Percentiles rank a stretch among this genome's conserved stretches.
Evolutionary conservation across 2,113 vertebrate species (phyloP).

Genomic region (Epinephelus cyanopodus): DNA sequence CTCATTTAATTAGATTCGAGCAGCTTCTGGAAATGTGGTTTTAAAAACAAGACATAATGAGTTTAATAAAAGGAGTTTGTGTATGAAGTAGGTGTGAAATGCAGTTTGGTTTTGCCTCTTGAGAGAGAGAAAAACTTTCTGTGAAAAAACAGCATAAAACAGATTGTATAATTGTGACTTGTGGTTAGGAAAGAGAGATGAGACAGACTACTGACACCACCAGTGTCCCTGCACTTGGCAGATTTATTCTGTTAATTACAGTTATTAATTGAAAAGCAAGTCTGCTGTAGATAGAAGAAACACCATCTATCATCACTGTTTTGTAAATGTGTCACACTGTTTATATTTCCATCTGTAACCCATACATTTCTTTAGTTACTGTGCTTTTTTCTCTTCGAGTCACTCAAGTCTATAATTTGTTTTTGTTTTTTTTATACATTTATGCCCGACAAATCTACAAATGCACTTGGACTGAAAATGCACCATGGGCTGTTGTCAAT

Average conservation of each 20-base stretch:
- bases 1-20: constrained; percentile 47
- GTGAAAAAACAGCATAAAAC: not conserved
- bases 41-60: constrained; percentile 23
- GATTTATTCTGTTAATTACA: constrained; percentile 22
- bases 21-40: not conserved
- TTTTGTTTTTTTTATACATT: constrained; percentile 37
- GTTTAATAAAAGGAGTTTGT: constrained; percentile 29
- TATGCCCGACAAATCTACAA: constrained; percentile 30
- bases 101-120: constrained; percentile 12
- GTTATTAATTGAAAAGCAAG: constrained; percentile 13
- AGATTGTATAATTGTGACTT: constrained; percentile 20
- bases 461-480: constrained; percentile 57
- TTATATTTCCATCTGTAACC: constrained; percentile 44
- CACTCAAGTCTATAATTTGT: constrained; percentile 45
- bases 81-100: not conserved
- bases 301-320: constrained; percentile 50
- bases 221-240: constrained; percentile 1
- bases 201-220: not conserved
- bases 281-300: constrained; percentile 12
- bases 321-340: constrained; percentile 53
- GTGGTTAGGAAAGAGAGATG: constrained; percentile 12
- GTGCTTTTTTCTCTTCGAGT: constrained; percentile 35
- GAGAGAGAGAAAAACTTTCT: not conserved
- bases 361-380: constrained; percentile 39
- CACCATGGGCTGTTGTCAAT: constrained; percentile 63